Percentiles rank a stretch among this genome's conserved stretches.
Conservation (phyloP, 2,113 vertebrate genomes). For the Pipra filicauda region DNA sequence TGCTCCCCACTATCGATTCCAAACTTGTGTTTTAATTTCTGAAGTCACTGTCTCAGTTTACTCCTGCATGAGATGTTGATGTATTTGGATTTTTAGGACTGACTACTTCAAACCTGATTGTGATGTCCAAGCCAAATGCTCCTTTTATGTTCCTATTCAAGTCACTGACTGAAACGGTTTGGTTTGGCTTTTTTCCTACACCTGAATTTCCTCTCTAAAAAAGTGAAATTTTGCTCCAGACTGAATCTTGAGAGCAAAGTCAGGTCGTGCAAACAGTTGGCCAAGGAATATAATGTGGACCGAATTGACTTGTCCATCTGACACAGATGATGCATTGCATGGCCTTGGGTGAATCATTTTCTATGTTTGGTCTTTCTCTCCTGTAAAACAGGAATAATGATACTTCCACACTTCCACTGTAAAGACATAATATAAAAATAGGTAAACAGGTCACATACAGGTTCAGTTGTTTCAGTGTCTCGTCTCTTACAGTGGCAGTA, state of each 20-base stretch:
- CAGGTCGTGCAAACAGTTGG: background rate
- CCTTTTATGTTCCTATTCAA: rapidly evolving
- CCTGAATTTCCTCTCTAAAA: background rate
- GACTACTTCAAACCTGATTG: background rate
- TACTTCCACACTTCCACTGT: background rate
- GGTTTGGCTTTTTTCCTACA: rapidly evolving
- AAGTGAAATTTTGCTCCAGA: background rate
- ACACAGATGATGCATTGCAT: background rate
- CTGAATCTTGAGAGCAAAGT: background rate
- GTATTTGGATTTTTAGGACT: background rate
- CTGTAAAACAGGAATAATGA: background rate
- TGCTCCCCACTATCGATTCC: background rate
- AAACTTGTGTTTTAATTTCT: background rate
- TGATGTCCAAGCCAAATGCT: rapidly evolving
- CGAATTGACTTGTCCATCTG: background rate
- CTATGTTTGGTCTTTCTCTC: background rate
- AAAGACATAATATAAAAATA: background rate
- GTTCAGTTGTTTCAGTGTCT: background rate
- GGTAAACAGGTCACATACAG: background rate
- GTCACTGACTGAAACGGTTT: background rate
- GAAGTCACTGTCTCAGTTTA: background rate
- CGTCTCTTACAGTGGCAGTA: background rate
- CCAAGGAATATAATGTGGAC: background rate
- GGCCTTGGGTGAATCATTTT: background rate
- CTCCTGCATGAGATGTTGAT: rapidly evolving